These are phyloP conservation scores for Paguma larvata DNA, from an alignment of 2,797 vertebrate genomes.

Conservation along the genomic window DNA sequence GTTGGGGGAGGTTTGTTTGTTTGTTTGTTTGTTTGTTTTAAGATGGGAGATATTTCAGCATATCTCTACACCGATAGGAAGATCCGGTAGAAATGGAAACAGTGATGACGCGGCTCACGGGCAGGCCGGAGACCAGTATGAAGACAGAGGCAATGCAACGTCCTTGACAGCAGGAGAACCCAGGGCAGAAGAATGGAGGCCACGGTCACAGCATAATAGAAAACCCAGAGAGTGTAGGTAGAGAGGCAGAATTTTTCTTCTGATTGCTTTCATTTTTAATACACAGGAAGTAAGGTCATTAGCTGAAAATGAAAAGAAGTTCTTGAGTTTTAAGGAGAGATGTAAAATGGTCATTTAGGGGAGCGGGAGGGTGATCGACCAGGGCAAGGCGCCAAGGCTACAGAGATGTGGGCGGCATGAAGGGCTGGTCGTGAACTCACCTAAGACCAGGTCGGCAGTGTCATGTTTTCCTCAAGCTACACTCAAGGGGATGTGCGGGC, in stretches of 20 bases:
- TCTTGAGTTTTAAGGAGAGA: not conserved
- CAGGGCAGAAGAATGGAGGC: not conserved
- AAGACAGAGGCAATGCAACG: not conserved
- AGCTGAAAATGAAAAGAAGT: conserved; percentile 41
- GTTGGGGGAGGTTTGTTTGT: not conserved
- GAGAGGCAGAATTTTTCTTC: not conserved
- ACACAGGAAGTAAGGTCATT: conserved; percentile 63
- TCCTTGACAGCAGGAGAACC: not conserved
- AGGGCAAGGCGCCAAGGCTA: not conserved
- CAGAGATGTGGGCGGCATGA: not conserved
- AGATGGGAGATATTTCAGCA: not conserved
- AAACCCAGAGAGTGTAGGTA: not conserved
- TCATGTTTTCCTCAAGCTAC: not conserved
- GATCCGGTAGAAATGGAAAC: not conserved
- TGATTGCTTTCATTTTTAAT: conserved; percentile 59
- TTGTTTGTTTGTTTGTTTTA: not conserved
- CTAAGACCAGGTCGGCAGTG: not conserved
- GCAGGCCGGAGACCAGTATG: not conserved
- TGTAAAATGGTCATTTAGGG: not conserved
- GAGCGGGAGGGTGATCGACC: not conserved
- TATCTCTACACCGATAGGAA: not conserved
- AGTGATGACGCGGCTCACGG: not conserved
- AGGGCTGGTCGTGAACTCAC: not conserved
- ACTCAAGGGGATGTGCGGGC: not conserved
- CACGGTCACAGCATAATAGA: not conserved